Evolutionary conservation across 2,888 invertebrate species (phyloP).

Genomic region (Dendrolimus houi): DNA sequence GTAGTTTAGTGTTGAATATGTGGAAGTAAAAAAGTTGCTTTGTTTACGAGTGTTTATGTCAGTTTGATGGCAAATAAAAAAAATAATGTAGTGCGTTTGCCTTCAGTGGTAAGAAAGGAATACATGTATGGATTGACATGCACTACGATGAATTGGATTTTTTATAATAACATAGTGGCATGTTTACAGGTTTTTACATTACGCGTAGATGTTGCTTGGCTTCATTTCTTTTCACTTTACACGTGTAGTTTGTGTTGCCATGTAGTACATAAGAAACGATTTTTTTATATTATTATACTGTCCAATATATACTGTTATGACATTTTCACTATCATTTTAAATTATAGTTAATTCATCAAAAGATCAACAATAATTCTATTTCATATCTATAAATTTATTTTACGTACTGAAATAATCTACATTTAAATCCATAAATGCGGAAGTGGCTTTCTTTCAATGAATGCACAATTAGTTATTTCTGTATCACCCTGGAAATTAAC

Average conservation of each 20-base stretch:
- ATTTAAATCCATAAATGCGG: too few relatives aligned
- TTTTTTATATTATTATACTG: too few relatives aligned
- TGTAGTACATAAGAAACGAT: not conserved
- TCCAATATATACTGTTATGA: too few relatives aligned
- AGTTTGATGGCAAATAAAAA: slow-evolving; percentile 57
- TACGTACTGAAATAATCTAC: too few relatives aligned
- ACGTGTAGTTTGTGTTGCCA: not conserved
- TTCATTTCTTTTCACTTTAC: slow-evolving; percentile 22
- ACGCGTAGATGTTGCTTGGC: slow-evolving; percentile 38
- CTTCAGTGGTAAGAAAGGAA: slow-evolving; percentile 65
- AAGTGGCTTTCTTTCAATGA: too few relatives aligned
- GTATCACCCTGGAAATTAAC: too few relatives aligned
- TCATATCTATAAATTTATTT: too few relatives aligned
- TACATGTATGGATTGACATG: slow-evolving; percentile 32
- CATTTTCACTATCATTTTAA: too few relatives aligned
- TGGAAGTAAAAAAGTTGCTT: slow-evolving; percentile 19
- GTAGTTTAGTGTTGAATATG: slow-evolving; percentile 4
- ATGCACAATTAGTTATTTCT: too few relatives aligned
- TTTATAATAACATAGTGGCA: slow-evolving; percentile 41
- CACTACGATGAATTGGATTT: slow-evolving; percentile 40
- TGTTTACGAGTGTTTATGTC: slow-evolving; percentile 16
- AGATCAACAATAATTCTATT: too few relatives aligned
- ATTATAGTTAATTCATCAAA: too few relatives aligned
- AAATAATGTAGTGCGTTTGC: slow-evolving; percentile 68
- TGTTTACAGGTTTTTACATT: slow-evolving; percentile 69